These are phyloP conservation scores for Amniataba percoides DNA, from an alignment of 2,797 vertebrate genomes.

Conservation along the genomic window DNA sequence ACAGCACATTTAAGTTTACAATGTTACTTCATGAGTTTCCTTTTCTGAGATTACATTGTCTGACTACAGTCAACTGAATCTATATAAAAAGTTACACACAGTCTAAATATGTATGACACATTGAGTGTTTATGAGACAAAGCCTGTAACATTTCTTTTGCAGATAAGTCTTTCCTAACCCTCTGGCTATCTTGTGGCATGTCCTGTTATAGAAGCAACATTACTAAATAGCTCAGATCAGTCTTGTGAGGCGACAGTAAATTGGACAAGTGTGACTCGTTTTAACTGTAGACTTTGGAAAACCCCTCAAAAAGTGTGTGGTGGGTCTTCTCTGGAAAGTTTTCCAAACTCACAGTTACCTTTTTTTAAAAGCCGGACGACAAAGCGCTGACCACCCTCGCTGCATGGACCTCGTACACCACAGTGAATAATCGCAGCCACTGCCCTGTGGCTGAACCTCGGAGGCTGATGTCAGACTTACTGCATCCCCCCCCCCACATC, in stretches of 20 bases:
- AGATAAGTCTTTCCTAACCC: constrained; percentile 1
- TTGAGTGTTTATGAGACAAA: background rate
- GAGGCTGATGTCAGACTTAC: constrained; percentile 49
- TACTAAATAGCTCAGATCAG: background rate
- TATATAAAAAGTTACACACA: background rate
- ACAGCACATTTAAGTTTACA: background rate
- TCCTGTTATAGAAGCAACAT: constrained; percentile 11
- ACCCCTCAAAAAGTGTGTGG: constrained; percentile 17
- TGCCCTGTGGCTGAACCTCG: constrained; percentile 43
- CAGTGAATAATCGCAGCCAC: constrained; percentile 23
- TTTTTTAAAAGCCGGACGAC: constrained; percentile 27
- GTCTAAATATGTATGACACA: background rate
- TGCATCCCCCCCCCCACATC: constrained; percentile 35
- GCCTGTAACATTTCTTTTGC: background rate
- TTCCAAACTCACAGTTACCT: constrained; percentile 19
- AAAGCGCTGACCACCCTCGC: constrained; percentile 51
- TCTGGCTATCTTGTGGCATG: background rate
- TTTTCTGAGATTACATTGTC: too few species aligned
- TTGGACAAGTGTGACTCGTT: background rate
- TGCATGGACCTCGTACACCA: constrained; percentile 9
- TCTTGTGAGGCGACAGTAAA: background rate
- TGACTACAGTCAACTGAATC: background rate
- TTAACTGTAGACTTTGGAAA: background rate
- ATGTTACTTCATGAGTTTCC: background rate
- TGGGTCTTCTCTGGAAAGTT: constrained; percentile 21